Percentiles rank a stretch among this genome's conserved stretches.
Evolutionary conservation across 2,888 invertebrate genomes (phyloP).

Genomic region (Odontothrips loti): DNA sequence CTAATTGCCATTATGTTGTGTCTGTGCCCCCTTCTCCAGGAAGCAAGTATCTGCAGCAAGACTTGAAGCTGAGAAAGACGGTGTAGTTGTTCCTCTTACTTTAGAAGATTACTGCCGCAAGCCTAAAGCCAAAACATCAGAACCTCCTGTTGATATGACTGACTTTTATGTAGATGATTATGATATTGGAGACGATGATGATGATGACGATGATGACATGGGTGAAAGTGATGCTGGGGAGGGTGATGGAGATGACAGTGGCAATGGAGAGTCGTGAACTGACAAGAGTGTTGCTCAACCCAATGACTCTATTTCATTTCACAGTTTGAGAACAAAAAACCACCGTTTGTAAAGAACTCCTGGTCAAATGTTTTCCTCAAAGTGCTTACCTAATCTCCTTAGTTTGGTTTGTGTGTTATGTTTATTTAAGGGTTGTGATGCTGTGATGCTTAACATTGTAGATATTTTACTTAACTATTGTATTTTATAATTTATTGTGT

Average conservation of each 20-base stretch:
- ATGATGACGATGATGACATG: conserved; percentile 64
- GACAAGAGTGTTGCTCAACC: background rate
- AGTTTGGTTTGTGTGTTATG: conserved; percentile 15
- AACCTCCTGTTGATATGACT: conserved; percentile 82
- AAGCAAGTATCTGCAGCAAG: conserved; percentile 96
- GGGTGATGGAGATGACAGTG: conserved; percentile 80
- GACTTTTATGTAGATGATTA: conserved; percentile 96
- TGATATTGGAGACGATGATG: conserved; percentile 65
- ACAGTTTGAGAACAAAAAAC: too few species aligned
- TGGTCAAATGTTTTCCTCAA: background rate
- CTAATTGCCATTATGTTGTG: background rate
- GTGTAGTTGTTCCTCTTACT: conserved; percentile 93
- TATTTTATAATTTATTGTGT: conserved; percentile 6
- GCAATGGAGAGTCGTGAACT: conserved; percentile 85
- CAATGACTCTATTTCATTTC: background rate
- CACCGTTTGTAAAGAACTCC: too few species aligned
- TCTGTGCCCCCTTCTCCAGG: conserved; percentile 52
- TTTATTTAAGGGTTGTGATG: conserved; percentile 23
- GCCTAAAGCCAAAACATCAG: conserved; percentile 79
- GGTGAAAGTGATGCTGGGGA: conserved; percentile 65
- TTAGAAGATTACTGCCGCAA: conserved; percentile 98
- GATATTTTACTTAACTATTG: conserved; percentile 10
- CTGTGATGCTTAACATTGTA: conserved; percentile 26
- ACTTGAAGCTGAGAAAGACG: conserved; percentile 92
- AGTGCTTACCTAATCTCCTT: conserved; percentile 12